These are phyloP conservation scores for Halcyon badia DNA, from an alignment of 2,797 vertebrate species.

Conservation along the genomic window DNA sequence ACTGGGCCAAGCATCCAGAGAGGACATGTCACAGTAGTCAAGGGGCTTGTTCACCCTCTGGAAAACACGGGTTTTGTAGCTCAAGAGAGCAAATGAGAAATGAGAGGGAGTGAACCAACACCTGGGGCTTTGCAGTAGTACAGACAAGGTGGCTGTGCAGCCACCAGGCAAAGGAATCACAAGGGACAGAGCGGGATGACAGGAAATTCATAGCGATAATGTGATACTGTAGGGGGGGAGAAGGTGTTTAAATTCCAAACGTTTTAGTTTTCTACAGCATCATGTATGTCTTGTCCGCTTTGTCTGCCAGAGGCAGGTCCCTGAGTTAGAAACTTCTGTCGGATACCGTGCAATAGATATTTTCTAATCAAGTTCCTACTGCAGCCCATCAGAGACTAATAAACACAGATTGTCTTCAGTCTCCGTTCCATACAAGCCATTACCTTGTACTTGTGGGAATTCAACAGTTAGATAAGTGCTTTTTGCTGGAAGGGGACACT, in stretches of 20 bases:
- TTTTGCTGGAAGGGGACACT: background rate
- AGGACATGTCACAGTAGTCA: too few relatives aligned
- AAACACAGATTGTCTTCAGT: background rate
- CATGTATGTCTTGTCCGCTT: background rate
- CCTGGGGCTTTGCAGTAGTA: background rate
- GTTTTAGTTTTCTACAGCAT: background rate
- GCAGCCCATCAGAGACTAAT: background rate
- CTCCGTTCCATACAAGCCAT: background rate
- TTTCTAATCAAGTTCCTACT: conserved; percentile 4
- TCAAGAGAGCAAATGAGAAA: background rate
- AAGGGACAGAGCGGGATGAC: accelerated
- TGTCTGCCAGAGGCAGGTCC: background rate
- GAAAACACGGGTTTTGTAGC: background rate
- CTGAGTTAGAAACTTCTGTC: background rate
- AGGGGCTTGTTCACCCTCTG: background rate
- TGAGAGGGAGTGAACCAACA: background rate
- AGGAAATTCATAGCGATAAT: background rate
- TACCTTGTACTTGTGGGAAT: background rate
- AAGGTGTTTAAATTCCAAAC: background rate
- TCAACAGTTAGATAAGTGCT: background rate
- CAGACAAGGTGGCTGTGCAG: background rate
- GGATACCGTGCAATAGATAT: background rate
- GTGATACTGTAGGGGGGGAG: background rate
- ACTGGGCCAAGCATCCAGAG: background rate
- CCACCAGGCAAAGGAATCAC: accelerated